Evolutionary conservation across 2,113 vertebrate genomes (phyloP), one percentile per base, ranked within the genome.

Genomic region (Sceloporus tristichus): DNA sequence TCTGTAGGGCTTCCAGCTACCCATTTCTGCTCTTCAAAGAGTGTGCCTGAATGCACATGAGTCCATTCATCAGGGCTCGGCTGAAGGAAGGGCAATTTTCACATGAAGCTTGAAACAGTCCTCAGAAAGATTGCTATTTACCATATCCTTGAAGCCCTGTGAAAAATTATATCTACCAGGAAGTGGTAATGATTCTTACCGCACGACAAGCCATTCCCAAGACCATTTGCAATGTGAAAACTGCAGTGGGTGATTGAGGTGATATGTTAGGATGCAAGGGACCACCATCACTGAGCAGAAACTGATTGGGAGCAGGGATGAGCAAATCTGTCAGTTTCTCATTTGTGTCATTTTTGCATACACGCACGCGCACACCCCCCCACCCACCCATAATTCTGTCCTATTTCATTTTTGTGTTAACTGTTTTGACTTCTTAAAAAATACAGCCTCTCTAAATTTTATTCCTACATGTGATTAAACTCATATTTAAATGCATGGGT

Each of bases 71-170:
- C 25, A 77, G 40, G n/a, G 29, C 18, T 23, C 6, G 9, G n/a
- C 76, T 40, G 42, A 6, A 71, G 48, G 10, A 56, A 70, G 14
- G 38, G 18, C 40, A 68, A 34, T 68, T 34, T 27, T 42, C 21
- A 34, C 59, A 34, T 18, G 29, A 79, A 78, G 75, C 54, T 19
- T 42, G 9, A 13, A 66, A 27, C 56, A 81, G 25, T 85, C 65
- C 73, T 77, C 73, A 42, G 73, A 74, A 74, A 85, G 9, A 27
- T 27, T 59, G 73, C 73, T 59, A 65, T 84, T 66, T 75, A 85
- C 54, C 74, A 85, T 76, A 77, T 77, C 56, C 56, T 77, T 62
- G 56, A 40, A 62, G 59, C 4, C 42, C 25, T 66, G 34, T 65
- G 74, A 77, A 66, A 85, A 77, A 85, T 85, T 66, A 11, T 13